Base-by-base conservation (phyloP, 2,888 invertebrate species). In the Rhogogaster chlorosoma region DNA sequence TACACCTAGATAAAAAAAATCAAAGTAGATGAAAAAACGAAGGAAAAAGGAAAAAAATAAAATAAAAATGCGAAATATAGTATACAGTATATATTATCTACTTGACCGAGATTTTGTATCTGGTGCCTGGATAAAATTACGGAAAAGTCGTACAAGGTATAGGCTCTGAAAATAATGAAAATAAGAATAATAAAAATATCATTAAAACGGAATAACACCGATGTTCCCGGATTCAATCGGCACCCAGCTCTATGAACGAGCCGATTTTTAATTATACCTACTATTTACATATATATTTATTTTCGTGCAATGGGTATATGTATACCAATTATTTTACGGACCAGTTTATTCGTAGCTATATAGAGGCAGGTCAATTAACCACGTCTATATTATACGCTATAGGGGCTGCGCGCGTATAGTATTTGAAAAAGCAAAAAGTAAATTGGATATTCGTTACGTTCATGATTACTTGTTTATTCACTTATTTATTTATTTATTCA, bases 181-280 rank as follows among this genome's bases (percentile, higher is more conserved):
- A n/a, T n/a, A n/a, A n/a, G n/a, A n/a, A n/a, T n/a, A n/a, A n/a
- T 9, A 26, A n/a, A 26, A 61, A 61, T 61, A 61, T 61, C 61
- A 61, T 61, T 26, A 61, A 61, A 61, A 61, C 26, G 1, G 61
- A 61, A 61, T 26, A 12, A 9, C 26, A 4, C 4, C 22, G 22
- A 61, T 26, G 26, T 61, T 61, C 26, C 12, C 12, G 3, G 12
- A 61, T 61, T 10, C 2, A 12, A 61, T 61, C 61, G 22, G 26
- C 26, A 61, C 26, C 12, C 26, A 45, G 15, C 45, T 61, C 45
- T 61, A 61, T 61, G 10, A 61, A 61, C 61, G 1, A 61, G 61
- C 12, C 12, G 61, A 61, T 61, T 61, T 57, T 61, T 61, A 32
- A 70, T 70, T 36, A 70, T 70, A 70, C 36, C n/a, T n/a, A 70